Percentiles rank a stretch among this genome's conserved stretches.
Evolutionary conservation across 2,797 vertebrate genomes (phyloP).

Genomic region (Rousettus madagascariensis): DNA sequence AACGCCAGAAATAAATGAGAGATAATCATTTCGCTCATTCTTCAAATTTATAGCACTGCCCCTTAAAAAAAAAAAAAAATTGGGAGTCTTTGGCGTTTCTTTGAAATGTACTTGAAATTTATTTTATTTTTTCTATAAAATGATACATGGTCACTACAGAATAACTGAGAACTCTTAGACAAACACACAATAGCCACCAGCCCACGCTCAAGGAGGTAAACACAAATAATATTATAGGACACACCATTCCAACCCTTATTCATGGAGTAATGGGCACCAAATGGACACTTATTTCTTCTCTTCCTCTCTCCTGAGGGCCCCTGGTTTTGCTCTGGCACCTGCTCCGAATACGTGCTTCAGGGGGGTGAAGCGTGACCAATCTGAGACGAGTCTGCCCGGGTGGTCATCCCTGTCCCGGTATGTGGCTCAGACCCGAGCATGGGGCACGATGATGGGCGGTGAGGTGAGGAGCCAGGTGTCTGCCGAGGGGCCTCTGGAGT

Average conservation of each 20-base stretch:
- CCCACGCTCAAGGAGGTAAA: neutral
- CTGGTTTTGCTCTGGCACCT: neutral
- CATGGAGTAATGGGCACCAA: accelerated
- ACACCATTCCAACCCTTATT: too few relatives aligned
- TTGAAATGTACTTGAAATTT: neutral
- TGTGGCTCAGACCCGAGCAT: neutral
- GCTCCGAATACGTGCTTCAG: neutral
- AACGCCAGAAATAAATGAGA: neutral
- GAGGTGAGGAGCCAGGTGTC: too few relatives aligned
- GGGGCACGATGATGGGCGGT: neutral
- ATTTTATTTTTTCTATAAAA: neutral
- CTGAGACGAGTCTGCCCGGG: neutral
- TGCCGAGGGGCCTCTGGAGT: neutral
- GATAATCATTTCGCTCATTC: neutral
- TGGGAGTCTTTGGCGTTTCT: neutral
- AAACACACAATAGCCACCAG: accelerated
- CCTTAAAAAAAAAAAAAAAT: neutral
- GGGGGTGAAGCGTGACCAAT: neutral
- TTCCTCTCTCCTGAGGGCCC: too few relatives aligned
- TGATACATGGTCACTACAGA: neutral
- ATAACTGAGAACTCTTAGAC: neutral
- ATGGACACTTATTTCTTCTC: neutral
- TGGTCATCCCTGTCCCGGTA: neutral
- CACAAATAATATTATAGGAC: accelerated
- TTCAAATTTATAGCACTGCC: neutral